These are phyloP conservation scores for Drosophila longiperda DNA, from an alignment of 2,888 invertebrate genomes.

Conservation along the genomic window DNA sequence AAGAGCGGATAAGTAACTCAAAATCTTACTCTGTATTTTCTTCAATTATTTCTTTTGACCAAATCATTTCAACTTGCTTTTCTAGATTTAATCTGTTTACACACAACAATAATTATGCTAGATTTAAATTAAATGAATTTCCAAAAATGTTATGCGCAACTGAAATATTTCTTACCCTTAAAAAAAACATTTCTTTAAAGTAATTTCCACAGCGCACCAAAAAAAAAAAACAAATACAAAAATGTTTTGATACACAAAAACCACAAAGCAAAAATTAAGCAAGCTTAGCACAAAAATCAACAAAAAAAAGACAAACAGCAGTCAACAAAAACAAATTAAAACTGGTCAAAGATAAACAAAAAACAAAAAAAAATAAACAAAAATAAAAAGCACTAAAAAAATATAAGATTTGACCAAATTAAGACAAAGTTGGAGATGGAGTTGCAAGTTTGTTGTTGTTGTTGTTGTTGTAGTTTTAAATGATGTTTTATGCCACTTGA, in stretches of 20 bases:
- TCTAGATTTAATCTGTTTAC: not conserved
- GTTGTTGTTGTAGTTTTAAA: slow-evolving; percentile 15
- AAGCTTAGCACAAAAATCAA: slow-evolving; percentile 36
- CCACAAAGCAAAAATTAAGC: slow-evolving; percentile 34
- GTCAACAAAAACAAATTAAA: slow-evolving; percentile 53
- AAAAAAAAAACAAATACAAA: slow-evolving; percentile 13
- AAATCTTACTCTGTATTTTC: not conserved
- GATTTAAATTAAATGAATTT: too few species aligned
- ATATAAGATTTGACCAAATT: slow-evolving; percentile 61
- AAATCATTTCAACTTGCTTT: not conserved
- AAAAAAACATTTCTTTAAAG: not conserved
- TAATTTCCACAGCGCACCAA: slow-evolving; percentile 20
- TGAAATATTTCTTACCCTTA: not conserved
- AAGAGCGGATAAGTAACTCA: not conserved
- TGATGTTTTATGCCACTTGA: slow-evolving; percentile 67
- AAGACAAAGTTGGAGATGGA: slow-evolving; percentile 61
- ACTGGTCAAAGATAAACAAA: slow-evolving; percentile 45
- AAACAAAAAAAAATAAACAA: slow-evolving; percentile 11
- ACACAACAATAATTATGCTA: not conserved
- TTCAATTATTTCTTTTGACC: too few species aligned
- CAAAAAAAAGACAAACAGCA: slow-evolving; percentile 40
- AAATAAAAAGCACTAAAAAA: slow-evolving; percentile 12
- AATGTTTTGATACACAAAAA: slow-evolving; percentile 25
- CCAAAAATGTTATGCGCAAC: rapidly evolving
- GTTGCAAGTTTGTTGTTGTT: slow-evolving; percentile 35